Percentiles rank a stretch among this genome's conserved stretches.
phyloP scores from a whole-genome alignment of 2,797 vertebrate genomes.

The Intellagama lesueurii region DNA sequence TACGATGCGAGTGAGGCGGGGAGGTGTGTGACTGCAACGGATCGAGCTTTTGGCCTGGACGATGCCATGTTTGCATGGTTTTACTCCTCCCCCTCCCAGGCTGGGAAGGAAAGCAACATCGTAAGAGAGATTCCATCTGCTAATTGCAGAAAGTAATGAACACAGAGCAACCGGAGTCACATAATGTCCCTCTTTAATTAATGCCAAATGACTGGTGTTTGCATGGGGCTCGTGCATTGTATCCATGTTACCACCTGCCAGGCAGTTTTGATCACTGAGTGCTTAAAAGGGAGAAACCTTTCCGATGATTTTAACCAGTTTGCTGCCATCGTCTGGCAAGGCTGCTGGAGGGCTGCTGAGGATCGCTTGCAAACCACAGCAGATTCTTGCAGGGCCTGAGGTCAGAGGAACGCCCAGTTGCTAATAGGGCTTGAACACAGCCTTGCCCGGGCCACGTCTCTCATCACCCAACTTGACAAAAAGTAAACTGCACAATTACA shows the following conservation, averaged over 20 bases:
- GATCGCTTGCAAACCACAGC: no score
- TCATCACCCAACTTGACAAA: no score
- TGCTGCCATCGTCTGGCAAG: no score
- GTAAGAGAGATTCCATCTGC: constrained; percentile 39
- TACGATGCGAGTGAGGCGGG: no score
- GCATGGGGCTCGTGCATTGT: constrained; percentile 71
- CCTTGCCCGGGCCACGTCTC: no score
- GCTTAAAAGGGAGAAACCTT: constrained; percentile 49
- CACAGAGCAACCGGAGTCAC: constrained; percentile 56
- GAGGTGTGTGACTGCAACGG: not conserved
- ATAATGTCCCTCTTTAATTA: constrained; percentile 73
- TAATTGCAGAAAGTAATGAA: constrained; percentile 67
- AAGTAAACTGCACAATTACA: no score
- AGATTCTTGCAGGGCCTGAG: no score
- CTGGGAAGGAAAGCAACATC: constrained; percentile 19
- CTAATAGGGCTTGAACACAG: no score
- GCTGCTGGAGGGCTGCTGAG: no score
- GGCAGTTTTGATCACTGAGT: constrained; percentile 48
- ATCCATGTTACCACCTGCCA: constrained; percentile 62
- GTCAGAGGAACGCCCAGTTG: no score
- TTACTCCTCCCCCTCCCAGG: not conserved
- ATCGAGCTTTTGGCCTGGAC: not conserved
- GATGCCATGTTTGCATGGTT: not conserved
- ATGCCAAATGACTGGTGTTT: constrained; percentile 67
- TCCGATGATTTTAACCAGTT: not conserved